Evolutionary conservation across 2,888 invertebrate genomes (phyloP).

Genomic region (Shargacucullia verbasci): DNA sequence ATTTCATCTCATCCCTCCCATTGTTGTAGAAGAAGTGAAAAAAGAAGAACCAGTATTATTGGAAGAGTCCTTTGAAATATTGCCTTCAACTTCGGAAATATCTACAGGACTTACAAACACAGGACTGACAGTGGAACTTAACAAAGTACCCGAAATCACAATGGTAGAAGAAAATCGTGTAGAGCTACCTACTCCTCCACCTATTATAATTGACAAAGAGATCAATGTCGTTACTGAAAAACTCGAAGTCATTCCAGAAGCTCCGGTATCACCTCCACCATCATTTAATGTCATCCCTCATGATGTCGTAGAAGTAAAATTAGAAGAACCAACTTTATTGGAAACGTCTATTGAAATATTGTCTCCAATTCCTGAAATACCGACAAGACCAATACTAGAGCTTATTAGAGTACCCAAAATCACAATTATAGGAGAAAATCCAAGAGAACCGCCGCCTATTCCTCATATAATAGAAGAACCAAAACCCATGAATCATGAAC

Average conservation of each 20-base stretch:
- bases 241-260: no score
- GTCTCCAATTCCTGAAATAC: not conserved
- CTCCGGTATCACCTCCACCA: no score
- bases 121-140: not conserved
- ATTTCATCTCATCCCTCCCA: not conserved
- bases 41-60: conserved; percentile 16
- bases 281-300: no score
- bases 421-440: not conserved
- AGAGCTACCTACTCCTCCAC: no score
- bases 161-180: no score
- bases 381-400: not conserved
- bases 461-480: no score
- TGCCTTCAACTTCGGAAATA: not conserved
- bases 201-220: no score
- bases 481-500: no score
- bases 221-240: no score
- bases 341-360: not conserved
- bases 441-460: no score
- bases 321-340: not conserved
- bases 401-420: not conserved
- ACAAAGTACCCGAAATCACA: no score
- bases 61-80: not conserved
- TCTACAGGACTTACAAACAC: no score
- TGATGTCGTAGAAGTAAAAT: not conserved
- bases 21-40: conserved; percentile 2